Evolutionary conservation across 2,113 vertebrate species (phyloP), one percentile per base, ranked within the genome.

Genomic region (Mobula hypostoma): DNA sequence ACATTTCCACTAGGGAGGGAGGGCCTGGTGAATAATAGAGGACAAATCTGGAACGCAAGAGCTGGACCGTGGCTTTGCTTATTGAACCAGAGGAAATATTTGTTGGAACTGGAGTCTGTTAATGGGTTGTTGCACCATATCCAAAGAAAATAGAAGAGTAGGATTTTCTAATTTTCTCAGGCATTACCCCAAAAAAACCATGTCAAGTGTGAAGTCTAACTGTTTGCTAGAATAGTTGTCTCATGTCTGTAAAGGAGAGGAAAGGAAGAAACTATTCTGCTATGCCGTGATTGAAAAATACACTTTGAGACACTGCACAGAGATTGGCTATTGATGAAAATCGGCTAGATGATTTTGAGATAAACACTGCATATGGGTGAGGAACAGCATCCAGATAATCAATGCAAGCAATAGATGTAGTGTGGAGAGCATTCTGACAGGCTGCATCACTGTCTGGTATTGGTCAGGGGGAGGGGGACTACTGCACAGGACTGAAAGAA

Each of bases 31-130:
- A 74, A 93, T 72, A 68, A 93, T 74, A 93, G 68, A 93, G 90
- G 2, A 48, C 90, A 40, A 36, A 72, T 32, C 32, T 72, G 68
- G 32, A 93, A 74, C 58, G 72, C 90, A 90, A 90, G 90, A 93
- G 90, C 90, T 93, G n/a, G 48, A 93, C 90, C 36, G 63, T 93
- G 68, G 90, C 90, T 93, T 74, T 70, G 66, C 66, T 90, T 90
- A 66, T 90, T 9, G 11, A 19, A 93, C 68, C 36, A 48, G 90
- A 93, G 90, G 36, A 68, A 93, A 93, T 68, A 72, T 36, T 93
- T 93, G 90, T 74, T 93, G 90, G 90, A 72, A 40, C 72, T 74
- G 11, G 68, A 27, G 21, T 93, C 66, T 21, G 21, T 21, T 29
- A 40, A 14, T 40, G 68, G 68, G 72, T 72, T 93, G 32, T 68